Evolutionary conservation across 1,140 invertebrate species (phyloP), one percentile per base, ranked within the genome.

Genomic region (Eupristina koningsbergeri): DNA sequence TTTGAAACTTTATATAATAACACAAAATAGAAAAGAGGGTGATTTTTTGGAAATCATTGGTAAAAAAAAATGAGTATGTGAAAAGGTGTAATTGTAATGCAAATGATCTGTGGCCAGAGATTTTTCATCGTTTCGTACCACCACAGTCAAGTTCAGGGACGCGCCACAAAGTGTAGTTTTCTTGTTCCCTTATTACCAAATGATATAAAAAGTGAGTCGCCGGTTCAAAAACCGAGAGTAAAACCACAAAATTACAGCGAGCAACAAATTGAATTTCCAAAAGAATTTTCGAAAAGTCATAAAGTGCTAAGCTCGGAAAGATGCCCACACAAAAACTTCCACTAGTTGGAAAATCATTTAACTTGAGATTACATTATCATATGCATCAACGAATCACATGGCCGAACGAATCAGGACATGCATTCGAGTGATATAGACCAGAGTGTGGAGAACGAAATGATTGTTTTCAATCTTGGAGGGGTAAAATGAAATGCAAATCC

Each of bases 331-430:
- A 17, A 74, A 74, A 45, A 29, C 41, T 58, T 63, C n/a, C 26
- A 29, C 9, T 0, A 39, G 36, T n/a, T 17, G 34, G 8, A 39
- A 78, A 83, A 61, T 67, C 41, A 45, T 83, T 83, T 69, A 64
- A 83, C 74, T 83, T 71, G 63, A 41, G 47, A 83, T 83, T 83
- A 78, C 74, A 83, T 83, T 78, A 78, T n/a, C 81, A 78, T 83
- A 83, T 83, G 81, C 64, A 83, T 78, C 61, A 76, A 41, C 81
- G 74, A 69, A 67, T 69, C 61, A 50, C 75, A 50, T 13, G 61
- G 58, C 47, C 81, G 73, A 53, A 47, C n/a, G 31, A 11, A 82
- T 63, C 39, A 63, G 69, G 39, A 80, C 45, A 31, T 80, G 39
- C n/a, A 58, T 31, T 47, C 15, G 29, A 1, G n/a, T 13, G 45